Base-by-base conservation (phyloP, 2,888 invertebrate genomes). In the Pammene fasciana region DNA sequence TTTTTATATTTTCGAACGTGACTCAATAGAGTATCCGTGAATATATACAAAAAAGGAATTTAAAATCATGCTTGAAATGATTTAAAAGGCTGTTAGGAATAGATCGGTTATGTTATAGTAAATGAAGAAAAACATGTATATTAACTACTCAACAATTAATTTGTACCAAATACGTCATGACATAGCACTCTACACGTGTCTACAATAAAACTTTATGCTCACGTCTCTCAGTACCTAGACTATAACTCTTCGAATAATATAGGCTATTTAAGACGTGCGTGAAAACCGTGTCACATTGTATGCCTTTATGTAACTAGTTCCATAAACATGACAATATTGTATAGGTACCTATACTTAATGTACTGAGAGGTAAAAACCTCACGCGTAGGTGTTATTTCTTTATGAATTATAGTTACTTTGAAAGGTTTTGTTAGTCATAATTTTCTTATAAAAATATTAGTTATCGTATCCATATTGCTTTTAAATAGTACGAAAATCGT, bases 161-260 rank as follows among this genome's bases (percentile, higher is more conserved):
- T 81, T 79, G 83, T 76, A 78, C 75, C 74, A 68, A 74, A 70
- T 67, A 79, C 83, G 81, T 86, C 82, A 84, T 76, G 72, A 76
- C 73, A 78, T 26, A 26, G 4, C 76, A 81, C 71, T n/a, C 80
- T 89, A 87, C 90, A 90, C 91, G 91, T 90, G 91, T 89, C 84
- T 78, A 78, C 77, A 84, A 92, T 92, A 90, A 92, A 90, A 83
- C 79, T 89, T 89, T 88, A 89, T 90, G 88, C 82, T 83, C 85
- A 85, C 85, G 86, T 86, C 79, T 85, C 79, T 82, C 84, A 81
- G 50, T 62, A 62, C 52, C 84, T 81, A 83, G 82, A 82, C 84
- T 78, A 87, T 90, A 90, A 89, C 85, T 88, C 82, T 86, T 78
- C 85, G 86, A 85, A 81, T 86, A 87, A 68, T 88, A 89, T 87